Evolutionary conservation across 1,140 invertebrate species (phyloP).

Genomic region (Drosophila pallidifrons): DNA sequence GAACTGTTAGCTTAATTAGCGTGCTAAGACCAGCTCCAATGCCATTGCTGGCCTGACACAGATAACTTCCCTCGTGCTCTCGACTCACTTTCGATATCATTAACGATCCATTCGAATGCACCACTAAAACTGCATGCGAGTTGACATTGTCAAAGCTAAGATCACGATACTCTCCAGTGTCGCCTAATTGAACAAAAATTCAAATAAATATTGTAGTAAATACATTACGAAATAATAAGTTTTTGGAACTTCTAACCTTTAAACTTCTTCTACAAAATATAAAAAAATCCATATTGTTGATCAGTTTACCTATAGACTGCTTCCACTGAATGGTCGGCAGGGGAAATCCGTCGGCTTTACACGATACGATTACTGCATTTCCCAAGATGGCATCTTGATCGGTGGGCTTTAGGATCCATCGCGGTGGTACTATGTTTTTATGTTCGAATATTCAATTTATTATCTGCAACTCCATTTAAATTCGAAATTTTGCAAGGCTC

Average conservation of each 20-base stretch:
- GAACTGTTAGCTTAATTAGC: slow-evolving; percentile 90
- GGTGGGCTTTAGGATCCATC: slow-evolving; percentile 92
- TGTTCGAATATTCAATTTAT: slow-evolving; percentile 37
- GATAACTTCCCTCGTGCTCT: slow-evolving; percentile 91
- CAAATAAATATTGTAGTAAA: slow-evolving; percentile 8
- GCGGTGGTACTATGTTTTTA: slow-evolving; percentile 89
- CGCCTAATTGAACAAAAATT: slow-evolving; percentile 68
- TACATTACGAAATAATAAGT: too few species aligned
- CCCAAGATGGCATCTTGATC: slow-evolving; percentile 91
- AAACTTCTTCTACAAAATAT: slow-evolving; percentile 30
- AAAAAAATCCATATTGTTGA: slow-evolving; percentile 47
- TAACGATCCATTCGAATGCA: slow-evolving; percentile 86
- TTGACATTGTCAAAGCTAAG: slow-evolving; percentile 82
- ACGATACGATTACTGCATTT: slow-evolving; percentile 89
- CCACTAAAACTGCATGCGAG: slow-evolving; percentile 58
- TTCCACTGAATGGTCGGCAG: slow-evolving; percentile 91
- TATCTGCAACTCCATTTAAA: not conserved
- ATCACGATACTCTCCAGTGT: slow-evolving; percentile 88
- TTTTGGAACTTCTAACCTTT: too few species aligned
- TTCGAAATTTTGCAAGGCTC: not conserved
- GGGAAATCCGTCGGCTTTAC: slow-evolving; percentile 92
- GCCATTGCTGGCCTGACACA: slow-evolving; percentile 91
- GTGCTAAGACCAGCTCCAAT: slow-evolving; percentile 91
- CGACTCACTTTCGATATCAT: slow-evolving; percentile 86
- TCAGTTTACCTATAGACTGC: slow-evolving; percentile 85